Conservation (phyloP, 1,140 invertebrate genomes). For the Lasioglossum albipes region DNA sequence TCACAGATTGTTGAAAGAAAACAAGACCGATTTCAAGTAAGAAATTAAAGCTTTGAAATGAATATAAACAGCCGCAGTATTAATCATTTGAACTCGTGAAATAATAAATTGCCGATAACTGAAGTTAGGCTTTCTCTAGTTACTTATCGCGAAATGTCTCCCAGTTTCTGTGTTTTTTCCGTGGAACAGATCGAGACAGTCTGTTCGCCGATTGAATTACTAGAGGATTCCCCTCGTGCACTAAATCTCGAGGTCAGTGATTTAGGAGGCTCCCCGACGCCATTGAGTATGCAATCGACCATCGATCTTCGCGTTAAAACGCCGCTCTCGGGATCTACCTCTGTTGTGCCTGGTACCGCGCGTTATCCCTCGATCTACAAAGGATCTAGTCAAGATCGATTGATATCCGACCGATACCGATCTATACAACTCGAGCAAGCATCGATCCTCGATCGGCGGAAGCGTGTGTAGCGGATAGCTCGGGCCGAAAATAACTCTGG, state of each 20-base stretch:
- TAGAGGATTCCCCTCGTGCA: conserved; percentile 28
- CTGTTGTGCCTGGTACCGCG: conserved; percentile 46
- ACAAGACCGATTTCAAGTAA: too few relatives aligned
- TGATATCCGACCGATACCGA: conserved; percentile 57
- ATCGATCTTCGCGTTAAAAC: conserved; percentile 67
- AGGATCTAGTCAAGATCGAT: conserved; percentile 60
- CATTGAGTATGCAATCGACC: conserved; percentile 67
- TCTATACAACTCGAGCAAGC: conserved; percentile 45
- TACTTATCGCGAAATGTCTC: neutral
- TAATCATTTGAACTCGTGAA: too few relatives aligned
- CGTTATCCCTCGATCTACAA: conserved; percentile 55
- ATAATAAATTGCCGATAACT: too few relatives aligned
- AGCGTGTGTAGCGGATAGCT: neutral
- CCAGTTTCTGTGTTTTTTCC: neutral
- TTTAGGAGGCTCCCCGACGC: conserved; percentile 68
- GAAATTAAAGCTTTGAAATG: too few relatives aligned
- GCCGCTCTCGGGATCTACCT: conserved; percentile 44
- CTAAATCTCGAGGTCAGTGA: conserved; percentile 69
- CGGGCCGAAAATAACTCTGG: conserved; percentile 44
- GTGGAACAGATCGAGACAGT: neutral
- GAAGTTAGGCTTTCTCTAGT: neutral
- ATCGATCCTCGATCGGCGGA: conserved; percentile 31
- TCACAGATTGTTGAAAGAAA: too few relatives aligned
- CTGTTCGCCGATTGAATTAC: neutral
- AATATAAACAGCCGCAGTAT: too few relatives aligned